Evolutionary conservation across 2,797 vertebrate species (phyloP).

Genomic region (Poecile montanus): DNA sequence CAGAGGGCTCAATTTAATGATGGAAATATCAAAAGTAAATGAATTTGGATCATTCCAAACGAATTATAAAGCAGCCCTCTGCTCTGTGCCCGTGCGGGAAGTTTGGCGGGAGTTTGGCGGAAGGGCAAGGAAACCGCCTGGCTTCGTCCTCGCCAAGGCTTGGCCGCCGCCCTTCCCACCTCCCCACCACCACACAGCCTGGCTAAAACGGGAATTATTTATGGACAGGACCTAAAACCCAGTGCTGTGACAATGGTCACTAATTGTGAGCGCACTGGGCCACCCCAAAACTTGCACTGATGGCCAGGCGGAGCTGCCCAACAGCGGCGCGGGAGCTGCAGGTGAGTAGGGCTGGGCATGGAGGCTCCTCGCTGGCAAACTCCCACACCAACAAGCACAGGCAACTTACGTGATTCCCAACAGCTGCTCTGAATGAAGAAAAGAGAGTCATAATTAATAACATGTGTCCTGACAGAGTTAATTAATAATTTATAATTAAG

Average conservation of each 20-base stretch:
- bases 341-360: not conserved
- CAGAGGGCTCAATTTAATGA: slow-evolving; percentile 74
- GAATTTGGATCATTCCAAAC: slow-evolving; percentile 64
- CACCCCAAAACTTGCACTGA: not conserved
- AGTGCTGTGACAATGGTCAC: accelerated
- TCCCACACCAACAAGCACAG: slow-evolving; percentile 38
- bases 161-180: slow-evolving; percentile 36
- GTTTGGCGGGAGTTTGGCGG: slow-evolving; percentile 45
- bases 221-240: not conserved
- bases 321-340: not conserved
- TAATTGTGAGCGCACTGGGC: not conserved
- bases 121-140: not conserved
- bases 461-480: slow-evolving; percentile 78
- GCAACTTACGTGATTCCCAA: slow-evolving; percentile 66
- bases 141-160: not conserved
- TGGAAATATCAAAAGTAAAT: slow-evolving; percentile 74
- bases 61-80: slow-evolving; percentile 34
- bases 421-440: slow-evolving; percentile 76
- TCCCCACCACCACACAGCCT: not conserved
- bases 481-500: slow-evolving; percentile 83
- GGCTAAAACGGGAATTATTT: not conserved
- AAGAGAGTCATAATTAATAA: slow-evolving; percentile 79
- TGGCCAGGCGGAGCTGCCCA: not conserved
- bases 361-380: not conserved
- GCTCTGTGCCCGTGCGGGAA: not conserved